Conservation (phyloP, 2,113 vertebrate genomes). For the Amblyornis subalaris region DNA sequence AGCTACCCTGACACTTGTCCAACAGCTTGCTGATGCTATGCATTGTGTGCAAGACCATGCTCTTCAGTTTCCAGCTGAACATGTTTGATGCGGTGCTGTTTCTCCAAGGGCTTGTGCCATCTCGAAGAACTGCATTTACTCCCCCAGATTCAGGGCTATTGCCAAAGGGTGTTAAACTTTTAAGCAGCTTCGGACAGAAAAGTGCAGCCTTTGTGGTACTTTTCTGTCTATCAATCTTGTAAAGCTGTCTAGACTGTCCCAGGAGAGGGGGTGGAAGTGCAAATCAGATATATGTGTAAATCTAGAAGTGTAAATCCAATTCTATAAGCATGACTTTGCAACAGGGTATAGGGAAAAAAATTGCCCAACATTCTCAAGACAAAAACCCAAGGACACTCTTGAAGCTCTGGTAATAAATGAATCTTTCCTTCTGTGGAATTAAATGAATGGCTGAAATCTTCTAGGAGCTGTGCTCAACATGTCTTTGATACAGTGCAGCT, state of each 20-base stretch:
- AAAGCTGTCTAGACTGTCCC: conserved; percentile 24
- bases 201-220: background rate
- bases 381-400: background rate
- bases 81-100: background rate
- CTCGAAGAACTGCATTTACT: background rate
- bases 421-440: background rate
- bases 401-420: background rate
- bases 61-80: background rate
- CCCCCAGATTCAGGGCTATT: background rate
- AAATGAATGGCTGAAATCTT: background rate
- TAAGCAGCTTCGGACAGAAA: conserved; percentile 1
- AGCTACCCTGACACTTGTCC: background rate
- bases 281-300: conserved; percentile 23
- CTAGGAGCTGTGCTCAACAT: background rate
- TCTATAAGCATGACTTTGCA: background rate
- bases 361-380: background rate
- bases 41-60: background rate
- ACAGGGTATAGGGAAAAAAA: background rate
- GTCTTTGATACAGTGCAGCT: background rate
- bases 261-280: conserved; percentile 12
- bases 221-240: conserved; percentile 1
- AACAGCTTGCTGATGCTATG: background rate
- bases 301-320: conserved; percentile 29
- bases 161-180: background rate
- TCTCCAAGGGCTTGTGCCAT: background rate